Evolutionary conservation across 2,888 invertebrate genomes (phyloP).

Genomic region (Ischnura elegans): DNA sequence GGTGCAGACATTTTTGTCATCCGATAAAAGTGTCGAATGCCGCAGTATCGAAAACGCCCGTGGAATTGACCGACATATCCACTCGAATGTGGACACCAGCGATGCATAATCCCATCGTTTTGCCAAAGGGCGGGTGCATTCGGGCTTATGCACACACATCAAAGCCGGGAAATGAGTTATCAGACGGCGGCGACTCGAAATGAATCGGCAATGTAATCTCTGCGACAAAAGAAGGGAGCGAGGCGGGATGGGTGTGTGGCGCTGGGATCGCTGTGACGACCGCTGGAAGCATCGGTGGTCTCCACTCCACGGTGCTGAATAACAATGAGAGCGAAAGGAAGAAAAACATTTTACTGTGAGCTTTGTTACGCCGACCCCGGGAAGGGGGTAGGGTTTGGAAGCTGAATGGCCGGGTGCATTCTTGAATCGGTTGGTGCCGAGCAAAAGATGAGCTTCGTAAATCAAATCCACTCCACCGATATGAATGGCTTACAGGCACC

Average conservation of each 20-base stretch:
- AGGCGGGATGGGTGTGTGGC: neutral
- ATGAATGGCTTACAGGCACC: neutral
- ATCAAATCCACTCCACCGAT: neutral
- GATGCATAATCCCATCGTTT: neutral
- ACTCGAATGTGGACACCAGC: neutral
- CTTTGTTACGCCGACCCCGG: no score
- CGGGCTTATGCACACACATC: neutral
- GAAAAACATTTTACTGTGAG: neutral
- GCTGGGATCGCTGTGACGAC: neutral
- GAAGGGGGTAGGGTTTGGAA: neutral
- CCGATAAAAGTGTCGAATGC: no score
- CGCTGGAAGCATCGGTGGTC: neutral
- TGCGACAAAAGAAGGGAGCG: neutral
- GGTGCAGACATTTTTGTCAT: no score
- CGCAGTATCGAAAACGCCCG: no score
- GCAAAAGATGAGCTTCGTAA: neutral
- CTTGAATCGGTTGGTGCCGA: neutral
- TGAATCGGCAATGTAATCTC: constrained; percentile 22
- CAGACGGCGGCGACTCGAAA: neutral
- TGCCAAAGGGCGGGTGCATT: neutral
- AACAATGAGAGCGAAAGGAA: constrained; percentile 15
- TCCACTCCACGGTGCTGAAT: neutral
- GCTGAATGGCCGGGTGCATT: neutral
- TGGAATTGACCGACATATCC: neutral
- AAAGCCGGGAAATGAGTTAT: neutral